Evolutionary conservation across 2,113 vertebrate genomes (phyloP), one percentile per base, ranked within the genome.

Genomic region (Mustela lutreola): DNA sequence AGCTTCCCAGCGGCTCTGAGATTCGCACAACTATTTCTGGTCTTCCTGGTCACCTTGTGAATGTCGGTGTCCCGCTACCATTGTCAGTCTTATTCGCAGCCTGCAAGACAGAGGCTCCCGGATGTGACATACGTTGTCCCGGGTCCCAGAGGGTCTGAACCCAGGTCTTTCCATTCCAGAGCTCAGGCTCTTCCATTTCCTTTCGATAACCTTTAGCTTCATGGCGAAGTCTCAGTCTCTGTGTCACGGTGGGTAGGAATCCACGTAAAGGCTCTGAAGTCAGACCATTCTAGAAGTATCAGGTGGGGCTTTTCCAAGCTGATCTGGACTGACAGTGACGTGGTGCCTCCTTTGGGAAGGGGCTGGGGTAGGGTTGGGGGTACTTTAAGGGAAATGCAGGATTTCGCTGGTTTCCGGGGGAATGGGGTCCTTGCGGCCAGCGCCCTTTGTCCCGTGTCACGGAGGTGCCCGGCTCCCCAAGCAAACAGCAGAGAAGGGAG

Each of bases 11-110:
- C 22, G 60, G 89, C 11, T 8, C 1, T 50, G 60, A 21, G 62
- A 6, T 36, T 31, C 31, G 65, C 1, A 4, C 12, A 28, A 7
- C 0, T 11, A 5, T 8, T 36, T 21, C 28, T 11, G 3, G 2
- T 21, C 31, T 31, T 67, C 62, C 7, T 15, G 2, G 28, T 2
- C 33, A 39, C n/a, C 79, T 60, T 4, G 39, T 11, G 65, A 33
- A 14, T 24, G 39, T 28, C 26, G 11, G 33, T 7, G 12, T 28
- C 24, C 10, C 15, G 3, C 1, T 15, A 19, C 62, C 50, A 24
- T 33, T 12, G 11, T 65, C 60, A 80, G 21, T 11, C 0, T 48
- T 24, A 5, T 15, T 15, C 28, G 5, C 28, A 7, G 63, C 28
- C 28, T 1, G 11, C 48, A 62, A 45, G 24, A 18, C 24, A 10